Percentiles rank a stretch among this genome's conserved stretches.
These are phyloP conservation scores for Hystrix brachyura DNA, from an alignment of 2,113 vertebrate genomes.

Conservation along the genomic window DNA sequence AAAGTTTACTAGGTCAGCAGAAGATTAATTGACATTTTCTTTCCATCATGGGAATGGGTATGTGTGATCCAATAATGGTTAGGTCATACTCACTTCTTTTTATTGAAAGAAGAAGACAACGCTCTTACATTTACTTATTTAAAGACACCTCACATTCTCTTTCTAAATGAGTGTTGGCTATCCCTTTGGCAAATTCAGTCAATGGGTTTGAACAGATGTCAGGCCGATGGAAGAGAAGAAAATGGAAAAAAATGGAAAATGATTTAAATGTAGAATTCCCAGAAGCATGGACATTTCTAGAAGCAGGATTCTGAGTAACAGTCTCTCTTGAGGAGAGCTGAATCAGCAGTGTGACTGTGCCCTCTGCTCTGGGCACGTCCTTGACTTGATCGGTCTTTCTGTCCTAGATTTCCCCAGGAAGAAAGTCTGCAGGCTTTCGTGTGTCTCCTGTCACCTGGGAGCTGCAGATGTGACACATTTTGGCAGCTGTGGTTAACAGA, in stretches of 20 bases:
- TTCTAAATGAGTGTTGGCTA: slow-evolving; percentile 36
- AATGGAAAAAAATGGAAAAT: slow-evolving; percentile 51
- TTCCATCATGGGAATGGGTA: neutral
- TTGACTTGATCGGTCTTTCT: slow-evolving; percentile 11
- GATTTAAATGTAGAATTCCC: slow-evolving; percentile 31
- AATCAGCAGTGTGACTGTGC: neutral
- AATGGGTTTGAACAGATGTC: slow-evolving; percentile 36
- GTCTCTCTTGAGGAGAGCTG: neutral
- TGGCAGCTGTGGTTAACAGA: slow-evolving; percentile 17
- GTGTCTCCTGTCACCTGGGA: neutral
- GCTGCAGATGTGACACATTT: neutral
- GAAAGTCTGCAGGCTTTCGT: neutral
- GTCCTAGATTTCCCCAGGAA: slow-evolving; percentile 52
- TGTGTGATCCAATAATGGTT: neutral
- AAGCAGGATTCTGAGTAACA: slow-evolving; percentile 32
- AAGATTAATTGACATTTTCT: slow-evolving; percentile 2
- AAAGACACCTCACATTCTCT: slow-evolving; percentile 4
- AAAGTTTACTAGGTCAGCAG: neutral
- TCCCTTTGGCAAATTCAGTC: slow-evolving; percentile 41
- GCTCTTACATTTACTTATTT: slow-evolving; percentile 1
- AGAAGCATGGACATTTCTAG: neutral
- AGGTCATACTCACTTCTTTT: neutral
- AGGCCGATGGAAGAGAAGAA: slow-evolving; percentile 44
- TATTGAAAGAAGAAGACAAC: neutral
- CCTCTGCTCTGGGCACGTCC: neutral